These are phyloP conservation scores for Oreotrochilus melanogaster DNA, from an alignment of 2,113 vertebrate genomes.

Conservation along the genomic window DNA sequence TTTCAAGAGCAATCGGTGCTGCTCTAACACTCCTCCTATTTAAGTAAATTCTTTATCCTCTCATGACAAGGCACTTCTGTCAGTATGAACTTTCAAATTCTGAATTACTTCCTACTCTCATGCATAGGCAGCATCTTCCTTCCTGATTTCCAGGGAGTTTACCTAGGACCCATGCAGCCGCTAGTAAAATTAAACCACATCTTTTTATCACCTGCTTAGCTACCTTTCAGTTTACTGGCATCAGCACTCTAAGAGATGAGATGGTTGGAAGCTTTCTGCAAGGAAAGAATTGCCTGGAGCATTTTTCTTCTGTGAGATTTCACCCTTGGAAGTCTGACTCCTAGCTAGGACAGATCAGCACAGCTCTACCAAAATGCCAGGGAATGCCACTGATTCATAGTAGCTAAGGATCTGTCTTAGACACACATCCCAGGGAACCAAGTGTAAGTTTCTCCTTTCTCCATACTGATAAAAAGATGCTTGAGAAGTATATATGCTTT, in stretches of 20 bases:
- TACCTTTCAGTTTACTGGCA: not conserved
- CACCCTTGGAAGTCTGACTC: not conserved
- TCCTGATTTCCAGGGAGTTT: not conserved
- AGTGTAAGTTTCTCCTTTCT: not conserved
- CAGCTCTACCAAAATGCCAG: not conserved
- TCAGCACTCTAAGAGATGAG: not conserved
- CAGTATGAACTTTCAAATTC: not conserved
- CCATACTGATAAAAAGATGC: accelerated
- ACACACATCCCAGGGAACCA: not conserved
- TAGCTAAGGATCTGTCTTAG: not conserved
- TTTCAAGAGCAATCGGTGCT: not conserved
- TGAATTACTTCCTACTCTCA: not conserved
- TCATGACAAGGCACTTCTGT: not conserved
- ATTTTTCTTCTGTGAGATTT: not conserved
- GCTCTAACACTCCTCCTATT: not conserved
- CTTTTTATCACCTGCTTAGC: not conserved
- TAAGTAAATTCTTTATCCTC: not conserved
- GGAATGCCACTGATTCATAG: not conserved
- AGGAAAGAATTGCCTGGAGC: not conserved
- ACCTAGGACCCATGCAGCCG: not conserved
- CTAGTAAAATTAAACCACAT: not conserved
- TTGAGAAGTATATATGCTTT: not conserved
- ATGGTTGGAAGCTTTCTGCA: not conserved
- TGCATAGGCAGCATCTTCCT: not conserved
- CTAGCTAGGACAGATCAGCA: not conserved